Evolutionary conservation across 2,797 vertebrate genomes (phyloP).

Genomic region (Mus caroli): DNA sequence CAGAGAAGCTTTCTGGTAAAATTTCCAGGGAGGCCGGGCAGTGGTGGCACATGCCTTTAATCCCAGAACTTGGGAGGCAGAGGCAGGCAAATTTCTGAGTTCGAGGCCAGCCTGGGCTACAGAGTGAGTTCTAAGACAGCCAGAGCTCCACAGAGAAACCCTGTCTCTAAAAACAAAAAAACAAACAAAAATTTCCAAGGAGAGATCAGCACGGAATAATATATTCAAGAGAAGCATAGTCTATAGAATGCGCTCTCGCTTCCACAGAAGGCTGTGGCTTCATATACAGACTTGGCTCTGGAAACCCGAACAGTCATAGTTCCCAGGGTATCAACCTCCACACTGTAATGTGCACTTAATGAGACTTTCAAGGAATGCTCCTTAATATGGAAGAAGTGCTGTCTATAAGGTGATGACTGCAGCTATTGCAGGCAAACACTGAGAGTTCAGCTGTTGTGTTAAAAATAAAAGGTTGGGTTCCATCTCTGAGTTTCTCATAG

Average conservation of each 20-base stretch:
- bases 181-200: slow-evolving; percentile 31
- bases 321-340: slow-evolving; percentile 67
- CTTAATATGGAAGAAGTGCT: slow-evolving; percentile 77
- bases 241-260: slow-evolving; percentile 38
- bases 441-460: slow-evolving; percentile 81
- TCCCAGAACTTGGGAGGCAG: too few species aligned
- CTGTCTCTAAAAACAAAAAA: too few species aligned
- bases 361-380: slow-evolving; percentile 78
- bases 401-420: slow-evolving; percentile 72
- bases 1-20: slow-evolving; percentile 52
- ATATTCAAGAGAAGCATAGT: slow-evolving; percentile 65
- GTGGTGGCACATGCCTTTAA: too few species aligned
- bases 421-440: slow-evolving; percentile 68
- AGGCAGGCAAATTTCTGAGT: too few species aligned
- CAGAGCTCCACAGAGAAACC: too few species aligned
- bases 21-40: too few species aligned
- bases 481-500: slow-evolving; percentile 68
- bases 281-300: slow-evolving; percentile 59
- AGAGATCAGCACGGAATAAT: slow-evolving; percentile 52
- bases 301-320: slow-evolving; percentile 64
- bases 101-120: too few species aligned
- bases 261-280: slow-evolving; percentile 59
- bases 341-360: slow-evolving; percentile 77
- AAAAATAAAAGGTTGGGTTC: slow-evolving; percentile 80
- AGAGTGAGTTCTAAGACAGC: too few species aligned